Percentiles rank a stretch among this genome's conserved stretches.
Evolutionary conservation across 2,888 invertebrate genomes (phyloP).

Genomic region (Lacanobia wlatinum): DNA sequence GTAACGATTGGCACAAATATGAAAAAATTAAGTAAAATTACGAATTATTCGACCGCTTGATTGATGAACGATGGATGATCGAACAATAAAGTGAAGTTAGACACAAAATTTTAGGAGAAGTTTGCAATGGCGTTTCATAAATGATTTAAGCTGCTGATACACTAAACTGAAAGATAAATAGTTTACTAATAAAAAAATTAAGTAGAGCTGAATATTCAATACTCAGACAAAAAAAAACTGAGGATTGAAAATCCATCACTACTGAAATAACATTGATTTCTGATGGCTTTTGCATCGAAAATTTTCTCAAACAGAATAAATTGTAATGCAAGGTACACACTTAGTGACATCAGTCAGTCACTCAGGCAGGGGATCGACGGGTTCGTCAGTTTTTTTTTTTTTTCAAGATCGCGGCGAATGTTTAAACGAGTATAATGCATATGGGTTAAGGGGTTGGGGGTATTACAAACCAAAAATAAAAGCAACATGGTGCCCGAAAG

Average conservation of each 20-base stretch:
- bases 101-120: conserved; percentile 67
- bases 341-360: too few species aligned
- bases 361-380: too few species aligned
- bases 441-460: too few species aligned
- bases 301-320: not conserved
- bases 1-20: conserved; percentile 83
- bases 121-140: conserved; percentile 74
- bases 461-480: too few species aligned
- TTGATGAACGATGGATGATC: conserved; percentile 88
- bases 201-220: not conserved
- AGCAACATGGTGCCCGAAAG: too few species aligned
- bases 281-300: not conserved
- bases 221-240: not conserved
- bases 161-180: conserved; percentile 14
- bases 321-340: not conserved
- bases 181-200: not conserved
- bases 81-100: conserved; percentile 88
- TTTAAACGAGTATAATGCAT: too few species aligned
- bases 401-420: too few species aligned
- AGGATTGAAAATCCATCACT: not conserved
- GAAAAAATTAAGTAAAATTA: conserved; percentile 82
- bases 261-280: not conserved
- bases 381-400: too few species aligned
- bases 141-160: conserved; percentile 24
- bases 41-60: conserved; percentile 87